These are phyloP conservation scores for Manis javanica DNA, from an alignment of 2,797 vertebrate genomes.

Conservation along the genomic window DNA sequence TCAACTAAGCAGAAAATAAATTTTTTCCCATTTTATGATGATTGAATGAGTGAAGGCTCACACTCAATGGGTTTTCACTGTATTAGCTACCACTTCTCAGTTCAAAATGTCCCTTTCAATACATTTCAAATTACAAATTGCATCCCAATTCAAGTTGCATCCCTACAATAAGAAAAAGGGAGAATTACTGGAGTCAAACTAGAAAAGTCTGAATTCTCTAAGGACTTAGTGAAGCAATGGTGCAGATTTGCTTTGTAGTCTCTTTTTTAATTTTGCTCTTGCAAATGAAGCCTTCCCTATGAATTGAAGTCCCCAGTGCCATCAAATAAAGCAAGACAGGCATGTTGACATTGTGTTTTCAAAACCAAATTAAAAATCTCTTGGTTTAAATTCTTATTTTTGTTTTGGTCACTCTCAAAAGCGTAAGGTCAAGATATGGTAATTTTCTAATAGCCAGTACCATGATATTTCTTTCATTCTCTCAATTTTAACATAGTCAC, in stretches of 20 bases:
- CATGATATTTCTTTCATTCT: not conserved
- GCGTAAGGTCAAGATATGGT: not conserved
- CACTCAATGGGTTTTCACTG: not conserved
- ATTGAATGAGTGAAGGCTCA: not conserved
- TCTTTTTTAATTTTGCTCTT: constrained; percentile 23
- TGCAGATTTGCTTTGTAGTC: not conserved
- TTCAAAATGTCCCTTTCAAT: not conserved
- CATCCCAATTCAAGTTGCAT: not conserved
- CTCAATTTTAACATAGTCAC: not conserved
- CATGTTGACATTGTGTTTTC: not conserved
- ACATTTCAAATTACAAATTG: not conserved
- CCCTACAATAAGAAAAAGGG: not conserved
- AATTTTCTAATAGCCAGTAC: not conserved
- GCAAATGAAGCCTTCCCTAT: not conserved
- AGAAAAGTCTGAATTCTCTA: not conserved
- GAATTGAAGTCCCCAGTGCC: not conserved
- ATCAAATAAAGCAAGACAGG: not conserved
- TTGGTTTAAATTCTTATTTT: not conserved
- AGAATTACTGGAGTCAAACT: not conserved
- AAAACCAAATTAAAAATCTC: not conserved
- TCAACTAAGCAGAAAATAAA: not conserved
- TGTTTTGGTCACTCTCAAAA: not conserved
- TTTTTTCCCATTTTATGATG: not conserved
- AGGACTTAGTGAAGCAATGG: not conserved
- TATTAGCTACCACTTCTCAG: not conserved